These are phyloP conservation scores for Phortica variegata DNA, from an alignment of 1,140 invertebrate species.

Conservation along the genomic window DNA sequence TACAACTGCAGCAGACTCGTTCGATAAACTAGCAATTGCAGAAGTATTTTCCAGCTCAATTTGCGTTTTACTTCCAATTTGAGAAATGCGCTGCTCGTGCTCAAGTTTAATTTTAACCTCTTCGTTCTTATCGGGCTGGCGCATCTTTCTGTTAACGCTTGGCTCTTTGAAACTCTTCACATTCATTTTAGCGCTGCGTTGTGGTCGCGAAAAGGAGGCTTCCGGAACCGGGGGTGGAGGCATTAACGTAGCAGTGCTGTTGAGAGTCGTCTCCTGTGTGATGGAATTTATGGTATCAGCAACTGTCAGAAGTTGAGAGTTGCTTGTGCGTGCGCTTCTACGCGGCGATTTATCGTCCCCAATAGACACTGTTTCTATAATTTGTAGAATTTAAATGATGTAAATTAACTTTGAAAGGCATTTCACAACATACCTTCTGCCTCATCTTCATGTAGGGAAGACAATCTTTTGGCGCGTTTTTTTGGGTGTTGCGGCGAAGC, in stretches of 20 bases:
- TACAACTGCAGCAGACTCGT: constrained; percentile 2
- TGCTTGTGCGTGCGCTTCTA: constrained; percentile 23
- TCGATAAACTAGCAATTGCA: not conserved
- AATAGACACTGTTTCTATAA: not conserved
- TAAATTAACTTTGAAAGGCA: not conserved
- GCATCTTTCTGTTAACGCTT: constrained; percentile 26
- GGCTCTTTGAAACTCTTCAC: constrained; percentile 43
- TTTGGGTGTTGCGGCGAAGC: constrained; percentile 46
- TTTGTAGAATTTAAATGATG: not conserved
- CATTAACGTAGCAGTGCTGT: constrained; percentile 33
- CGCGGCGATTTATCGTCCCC: constrained; percentile 6
- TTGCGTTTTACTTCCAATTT: constrained; percentile 14
- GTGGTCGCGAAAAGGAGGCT: constrained; percentile 30
- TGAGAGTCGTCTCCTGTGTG: not conserved
- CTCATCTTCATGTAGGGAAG: constrained; percentile 28
- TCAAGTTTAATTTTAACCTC: constrained; percentile 33
- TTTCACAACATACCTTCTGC: constrained; percentile 20
- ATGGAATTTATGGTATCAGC: constrained; percentile 19
- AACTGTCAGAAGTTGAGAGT: constrained; percentile 36
- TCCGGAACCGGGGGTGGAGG: constrained; percentile 39
- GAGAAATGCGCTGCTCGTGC: constrained; percentile 38
- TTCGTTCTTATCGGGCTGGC: constrained; percentile 28
- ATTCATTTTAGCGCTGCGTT: constrained; percentile 41
- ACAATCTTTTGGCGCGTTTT: constrained; percentile 40
- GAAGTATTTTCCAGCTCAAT: not conserved